Evolutionary conservation across 2,888 invertebrate genomes (phyloP).

Genomic region (Aplocera efformata): DNA sequence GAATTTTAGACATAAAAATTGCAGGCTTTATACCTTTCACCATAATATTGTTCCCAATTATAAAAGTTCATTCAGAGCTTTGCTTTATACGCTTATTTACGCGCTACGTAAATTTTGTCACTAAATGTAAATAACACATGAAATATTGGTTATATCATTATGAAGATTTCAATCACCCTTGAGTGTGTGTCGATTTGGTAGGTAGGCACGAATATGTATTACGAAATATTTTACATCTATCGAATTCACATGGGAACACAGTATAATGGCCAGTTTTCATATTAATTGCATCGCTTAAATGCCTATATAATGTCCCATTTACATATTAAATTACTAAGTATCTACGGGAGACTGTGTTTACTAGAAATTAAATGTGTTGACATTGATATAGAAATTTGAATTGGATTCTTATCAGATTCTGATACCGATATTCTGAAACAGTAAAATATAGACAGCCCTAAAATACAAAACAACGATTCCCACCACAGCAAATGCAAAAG

Average conservation of each 20-base stretch:
- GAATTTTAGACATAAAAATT: too few relatives aligned
- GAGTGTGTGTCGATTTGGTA: too few relatives aligned
- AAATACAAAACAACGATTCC: slow-evolving; percentile 16
- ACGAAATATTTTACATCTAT: slow-evolving; percentile 1
- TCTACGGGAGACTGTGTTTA: slow-evolving; percentile 1
- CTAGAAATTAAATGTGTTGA: slow-evolving; percentile 3
- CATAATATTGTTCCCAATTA: too few relatives aligned
- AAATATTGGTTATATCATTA: too few relatives aligned
- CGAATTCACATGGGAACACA: slow-evolving; percentile 10
- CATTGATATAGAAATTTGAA: neutral
- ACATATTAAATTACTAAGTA: slow-evolving; percentile 6
- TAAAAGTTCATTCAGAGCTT: too few relatives aligned
- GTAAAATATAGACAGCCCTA: slow-evolving; percentile 4
- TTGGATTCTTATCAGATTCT: slow-evolving; percentile 8
- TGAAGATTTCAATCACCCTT: too few relatives aligned
- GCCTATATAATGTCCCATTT: slow-evolving; percentile 6
- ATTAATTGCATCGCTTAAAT: slow-evolving; percentile 9
- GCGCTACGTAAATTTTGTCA: too few relatives aligned
- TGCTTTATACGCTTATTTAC: too few relatives aligned
- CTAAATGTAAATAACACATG: too few relatives aligned
- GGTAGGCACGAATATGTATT: too few relatives aligned
- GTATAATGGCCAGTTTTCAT: slow-evolving; percentile 2
- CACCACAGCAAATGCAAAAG: slow-evolving; percentile 21
- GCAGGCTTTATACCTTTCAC: too few relatives aligned
- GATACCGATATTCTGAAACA: neutral